These are phyloP conservation scores for Leptinotarsa haldemani DNA, from an alignment of 2,888 invertebrate species.

Conservation along the genomic window DNA sequence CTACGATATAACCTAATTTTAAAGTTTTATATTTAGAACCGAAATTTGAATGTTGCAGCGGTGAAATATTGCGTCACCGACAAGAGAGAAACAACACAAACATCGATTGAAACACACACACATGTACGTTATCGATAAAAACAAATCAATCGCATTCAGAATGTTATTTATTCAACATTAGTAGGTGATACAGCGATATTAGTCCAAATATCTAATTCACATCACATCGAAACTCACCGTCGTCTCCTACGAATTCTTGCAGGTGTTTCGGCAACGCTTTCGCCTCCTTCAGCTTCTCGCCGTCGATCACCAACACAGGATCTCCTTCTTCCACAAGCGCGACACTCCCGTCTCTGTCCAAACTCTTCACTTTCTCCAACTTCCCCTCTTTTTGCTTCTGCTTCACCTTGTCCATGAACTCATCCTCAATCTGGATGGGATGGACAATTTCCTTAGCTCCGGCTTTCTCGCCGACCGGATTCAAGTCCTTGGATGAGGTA, in stretches of 20 bases:
- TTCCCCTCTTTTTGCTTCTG: constrained; percentile 73
- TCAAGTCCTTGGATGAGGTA: constrained; percentile 66
- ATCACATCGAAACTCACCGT: constrained; percentile 38
- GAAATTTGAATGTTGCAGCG: constrained; percentile 30
- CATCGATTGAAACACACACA: constrained; percentile 14
- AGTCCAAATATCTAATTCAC: constrained; percentile 25
- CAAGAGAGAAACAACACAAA: constrained; percentile 29
- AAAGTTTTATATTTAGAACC: constrained; percentile 51
- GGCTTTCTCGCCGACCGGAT: constrained; percentile 37
- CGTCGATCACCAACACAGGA: constrained; percentile 74
- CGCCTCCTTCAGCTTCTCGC: constrained; percentile 72
- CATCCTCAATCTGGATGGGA: constrained; percentile 75
- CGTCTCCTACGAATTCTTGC: constrained; percentile 77
- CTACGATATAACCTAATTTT: constrained; percentile 50
- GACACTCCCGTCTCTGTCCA: constrained; percentile 31
- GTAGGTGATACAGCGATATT: constrained; percentile 7
- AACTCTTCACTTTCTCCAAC: constrained; percentile 54
- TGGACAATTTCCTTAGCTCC: constrained; percentile 59
- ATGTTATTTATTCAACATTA: constrained; percentile 31
- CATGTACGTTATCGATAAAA: constrained; percentile 31
- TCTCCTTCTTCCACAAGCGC: constrained; percentile 44
- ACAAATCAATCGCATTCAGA: constrained; percentile 32
- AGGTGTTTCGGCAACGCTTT: constrained; percentile 81
- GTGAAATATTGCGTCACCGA: constrained; percentile 34
- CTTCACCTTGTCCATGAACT: constrained; percentile 82